These are phyloP conservation scores for Sitophilus oryzae DNA, from an alignment of 1,140 invertebrate genomes.

Conservation along the genomic window DNA sequence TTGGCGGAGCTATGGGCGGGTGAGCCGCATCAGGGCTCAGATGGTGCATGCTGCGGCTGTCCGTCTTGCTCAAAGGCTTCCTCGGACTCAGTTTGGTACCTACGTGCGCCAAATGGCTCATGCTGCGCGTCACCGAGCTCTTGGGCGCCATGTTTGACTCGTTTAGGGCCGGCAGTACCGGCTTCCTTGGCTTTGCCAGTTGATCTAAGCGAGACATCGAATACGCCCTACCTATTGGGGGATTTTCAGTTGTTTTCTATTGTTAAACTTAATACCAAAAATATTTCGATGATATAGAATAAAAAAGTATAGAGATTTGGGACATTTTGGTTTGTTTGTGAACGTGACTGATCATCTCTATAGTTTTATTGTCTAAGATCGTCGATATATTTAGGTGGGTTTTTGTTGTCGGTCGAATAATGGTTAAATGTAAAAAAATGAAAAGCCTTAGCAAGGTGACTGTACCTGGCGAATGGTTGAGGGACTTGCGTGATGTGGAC, in stretches of 20 bases:
- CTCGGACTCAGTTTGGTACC: slow-evolving; percentile 30
- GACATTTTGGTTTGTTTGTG: too few relatives aligned
- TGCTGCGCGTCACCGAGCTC: slow-evolving; percentile 55
- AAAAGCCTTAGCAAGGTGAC: slow-evolving; percentile 13
- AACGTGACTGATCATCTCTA: too few relatives aligned
- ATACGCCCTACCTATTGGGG: slow-evolving; percentile 67
- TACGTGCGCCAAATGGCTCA: slow-evolving; percentile 56
- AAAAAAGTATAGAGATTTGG: too few relatives aligned
- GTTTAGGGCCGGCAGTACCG: slow-evolving; percentile 49
- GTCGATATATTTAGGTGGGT: too few relatives aligned
- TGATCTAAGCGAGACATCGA: slow-evolving; percentile 88
- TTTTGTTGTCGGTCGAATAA: too few relatives aligned
- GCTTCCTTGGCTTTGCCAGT: slow-evolving; percentile 65
- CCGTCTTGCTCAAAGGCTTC: slow-evolving; percentile 37
- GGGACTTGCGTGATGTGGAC: slow-evolving; percentile 51
- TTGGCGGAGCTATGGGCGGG: slow-evolving; percentile 32
- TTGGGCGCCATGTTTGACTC: slow-evolving; percentile 40
- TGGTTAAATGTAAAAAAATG: slow-evolving; percentile 46
- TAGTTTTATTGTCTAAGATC: too few relatives aligned
- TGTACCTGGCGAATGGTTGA: slow-evolving; percentile 59
- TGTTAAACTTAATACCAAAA: too few relatives aligned
- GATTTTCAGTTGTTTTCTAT: too few relatives aligned
- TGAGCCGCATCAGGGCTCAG: slow-evolving; percentile 46
- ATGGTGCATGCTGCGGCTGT: slow-evolving; percentile 60
- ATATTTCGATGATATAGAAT: too few relatives aligned